Percentiles rank a stretch among this genome's conserved stretches.
These are phyloP conservation scores for Catharus fuscescens DNA, from an alignment of 2,113 vertebrate species.

Conservation along the genomic window DNA sequence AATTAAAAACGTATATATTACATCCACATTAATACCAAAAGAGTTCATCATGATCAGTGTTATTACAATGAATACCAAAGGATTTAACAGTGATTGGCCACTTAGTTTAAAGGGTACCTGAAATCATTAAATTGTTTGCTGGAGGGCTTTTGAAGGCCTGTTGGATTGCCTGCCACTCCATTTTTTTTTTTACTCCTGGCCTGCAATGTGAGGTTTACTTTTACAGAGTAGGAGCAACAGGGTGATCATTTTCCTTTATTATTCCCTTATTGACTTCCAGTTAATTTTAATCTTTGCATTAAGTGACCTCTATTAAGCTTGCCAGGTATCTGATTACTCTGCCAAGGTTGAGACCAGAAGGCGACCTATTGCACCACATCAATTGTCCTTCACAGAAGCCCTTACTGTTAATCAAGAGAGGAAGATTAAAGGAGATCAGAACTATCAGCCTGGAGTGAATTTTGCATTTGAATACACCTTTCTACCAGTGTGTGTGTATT, in stretches of 20 bases:
- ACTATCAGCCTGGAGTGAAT: conserved; percentile 2
- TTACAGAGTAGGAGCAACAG: conserved; percentile 43
- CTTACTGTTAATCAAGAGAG: conserved; percentile 63
- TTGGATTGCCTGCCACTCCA: neutral
- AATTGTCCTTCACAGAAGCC: conserved; percentile 55
- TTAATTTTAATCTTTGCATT: conserved; percentile 67
- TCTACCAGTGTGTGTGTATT: fast-evolving
- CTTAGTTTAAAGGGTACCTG: conserved; percentile 73
- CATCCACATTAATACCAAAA: conserved; percentile 72
- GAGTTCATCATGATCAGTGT: conserved; percentile 71
- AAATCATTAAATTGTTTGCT: conserved; percentile 74
- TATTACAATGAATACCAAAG: conserved; percentile 73
- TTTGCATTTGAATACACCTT: conserved; percentile 16
- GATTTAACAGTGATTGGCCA: conserved; percentile 68
- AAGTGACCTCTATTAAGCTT: conserved; percentile 37
- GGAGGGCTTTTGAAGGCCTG: conserved; percentile 62
- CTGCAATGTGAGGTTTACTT: conserved; percentile 48
- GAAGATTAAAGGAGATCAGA: conserved; percentile 48
- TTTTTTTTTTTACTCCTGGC: conserved; percentile 16
- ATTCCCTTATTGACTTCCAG: conserved; percentile 65
- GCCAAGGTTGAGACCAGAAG: conserved; percentile 12
- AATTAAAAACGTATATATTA: conserved; percentile 76
- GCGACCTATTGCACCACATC: conserved; percentile 6
- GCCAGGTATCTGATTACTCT: conserved; percentile 40
- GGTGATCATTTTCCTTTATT: conserved; percentile 65